Evolutionary conservation across 2,888 invertebrate species (phyloP).

Genomic region (Exocentrus adspersus): DNA sequence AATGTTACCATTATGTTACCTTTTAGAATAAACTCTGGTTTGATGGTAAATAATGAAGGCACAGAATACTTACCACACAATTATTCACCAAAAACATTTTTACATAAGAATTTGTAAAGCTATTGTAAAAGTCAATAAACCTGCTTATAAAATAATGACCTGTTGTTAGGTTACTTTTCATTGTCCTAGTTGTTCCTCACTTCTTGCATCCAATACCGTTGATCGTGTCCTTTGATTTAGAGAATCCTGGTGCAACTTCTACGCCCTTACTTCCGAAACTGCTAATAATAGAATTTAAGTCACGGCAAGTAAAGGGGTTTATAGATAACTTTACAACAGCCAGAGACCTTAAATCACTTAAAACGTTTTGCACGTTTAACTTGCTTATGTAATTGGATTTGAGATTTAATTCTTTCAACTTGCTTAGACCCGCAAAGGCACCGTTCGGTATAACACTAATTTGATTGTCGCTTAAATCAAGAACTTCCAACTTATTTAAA

Average conservation of each 20-base stretch:
- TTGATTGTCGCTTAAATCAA: conserved; percentile 35
- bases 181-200: no score
- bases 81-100: no score
- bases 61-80: no score
- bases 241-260: conserved; percentile 29
- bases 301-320: conserved; percentile 32
- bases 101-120: no score
- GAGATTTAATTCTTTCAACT: conserved; percentile 36
- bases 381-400: conserved; percentile 36
- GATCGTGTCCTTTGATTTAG: conserved; percentile 24
- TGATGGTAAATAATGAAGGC: no score
- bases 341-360: conserved; percentile 29
- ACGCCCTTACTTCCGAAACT: conserved; percentile 30
- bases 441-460: conserved; percentile 28
- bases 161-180: no score
- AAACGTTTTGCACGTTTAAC: conserved; percentile 33
- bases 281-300: conserved; percentile 28
- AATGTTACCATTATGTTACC: no score
- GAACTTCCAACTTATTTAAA: conserved; percentile 32
- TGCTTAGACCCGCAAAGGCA: conserved; percentile 30
- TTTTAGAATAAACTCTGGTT: no score
- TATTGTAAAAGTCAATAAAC: no score
- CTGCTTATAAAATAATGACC: no score
- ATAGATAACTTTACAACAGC: conserved; percentile 31
- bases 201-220: conserved; percentile 35